These are phyloP conservation scores for Eurypyga helias DNA, from an alignment of 2,113 vertebrate species.

Conservation along the genomic window DNA sequence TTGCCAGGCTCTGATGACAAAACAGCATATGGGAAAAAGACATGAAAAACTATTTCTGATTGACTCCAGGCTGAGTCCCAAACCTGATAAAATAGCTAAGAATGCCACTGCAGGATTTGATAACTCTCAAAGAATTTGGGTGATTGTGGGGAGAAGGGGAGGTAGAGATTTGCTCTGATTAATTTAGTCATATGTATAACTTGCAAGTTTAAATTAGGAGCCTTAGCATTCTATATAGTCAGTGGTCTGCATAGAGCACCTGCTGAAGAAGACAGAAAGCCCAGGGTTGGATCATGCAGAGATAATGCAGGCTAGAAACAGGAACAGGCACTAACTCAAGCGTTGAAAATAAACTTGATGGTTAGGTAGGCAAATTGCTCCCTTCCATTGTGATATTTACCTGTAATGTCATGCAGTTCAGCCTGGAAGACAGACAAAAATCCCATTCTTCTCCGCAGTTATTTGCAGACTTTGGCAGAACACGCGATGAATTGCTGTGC, in stretches of 20 bases:
- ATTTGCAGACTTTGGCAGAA: background rate
- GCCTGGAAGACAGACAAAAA: background rate
- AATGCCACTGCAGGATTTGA: background rate
- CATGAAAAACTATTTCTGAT: background rate
- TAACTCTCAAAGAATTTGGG: background rate
- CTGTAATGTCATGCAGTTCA: background rate
- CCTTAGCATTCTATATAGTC: background rate
- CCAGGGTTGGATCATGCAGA: background rate
- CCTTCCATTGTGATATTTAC: background rate
- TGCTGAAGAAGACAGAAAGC: background rate
- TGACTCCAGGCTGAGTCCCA: background rate
- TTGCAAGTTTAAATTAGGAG: background rate
- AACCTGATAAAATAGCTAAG: background rate
- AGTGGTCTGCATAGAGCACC: background rate
- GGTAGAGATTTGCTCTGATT: background rate
- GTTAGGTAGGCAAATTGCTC: background rate
- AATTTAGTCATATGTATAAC: background rate
- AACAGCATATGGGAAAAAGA: background rate
- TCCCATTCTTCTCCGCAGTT: background rate
- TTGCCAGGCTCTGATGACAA: background rate
- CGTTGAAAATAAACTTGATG: background rate
- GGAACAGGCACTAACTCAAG: background rate
- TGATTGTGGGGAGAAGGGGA: background rate
- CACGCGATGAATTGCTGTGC: background rate
- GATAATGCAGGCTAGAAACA: background rate